Percentiles rank a stretch among this genome's conserved stretches.
phyloP scores from a whole-genome alignment of 2,888 invertebrate genomes.

The Apoda limacodes region DNA sequence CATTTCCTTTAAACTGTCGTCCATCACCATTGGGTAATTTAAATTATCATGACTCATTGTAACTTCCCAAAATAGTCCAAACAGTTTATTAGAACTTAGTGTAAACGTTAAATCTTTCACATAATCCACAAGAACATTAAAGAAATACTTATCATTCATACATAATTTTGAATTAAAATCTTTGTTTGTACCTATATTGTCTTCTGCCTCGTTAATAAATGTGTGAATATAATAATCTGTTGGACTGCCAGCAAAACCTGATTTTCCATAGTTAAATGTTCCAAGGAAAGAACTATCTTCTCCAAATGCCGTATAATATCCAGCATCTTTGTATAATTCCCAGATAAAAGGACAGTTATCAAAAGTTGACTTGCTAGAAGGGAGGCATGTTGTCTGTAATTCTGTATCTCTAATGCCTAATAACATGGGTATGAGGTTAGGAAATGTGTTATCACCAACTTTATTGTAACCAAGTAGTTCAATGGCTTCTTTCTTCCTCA shows the following conservation, averaged over 20 bases:
- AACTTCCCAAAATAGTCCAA: conserved; percentile 85
- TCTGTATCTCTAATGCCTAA: conserved; percentile 75
- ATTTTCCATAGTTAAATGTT: conserved; percentile 78
- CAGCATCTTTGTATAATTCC: conserved; percentile 76
- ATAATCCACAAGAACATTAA: conserved; percentile 77
- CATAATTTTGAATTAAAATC: conserved; percentile 73
- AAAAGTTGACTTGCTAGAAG: conserved; percentile 57
- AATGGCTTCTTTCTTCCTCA: conserved; percentile 72
- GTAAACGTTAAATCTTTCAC: conserved; percentile 69
- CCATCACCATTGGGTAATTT: conserved; percentile 79
- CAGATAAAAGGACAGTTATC: conserved; percentile 84
- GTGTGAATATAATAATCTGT: conserved; percentile 86
- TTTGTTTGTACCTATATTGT: conserved; percentile 70
- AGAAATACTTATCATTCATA: conserved; percentile 73
- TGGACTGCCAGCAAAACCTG: conserved; percentile 77
- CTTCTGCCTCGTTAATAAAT: conserved; percentile 70
- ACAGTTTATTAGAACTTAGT: conserved; percentile 70
- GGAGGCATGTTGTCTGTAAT: conserved; percentile 69
- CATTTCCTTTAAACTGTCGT: conserved; percentile 69
- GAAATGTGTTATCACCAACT: conserved; percentile 92
- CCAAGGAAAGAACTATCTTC: conserved; percentile 82
- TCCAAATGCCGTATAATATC: conserved; percentile 80
- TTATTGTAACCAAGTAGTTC: conserved; percentile 90
- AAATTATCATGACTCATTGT: conserved; percentile 84
- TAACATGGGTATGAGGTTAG: conserved; percentile 85